Conservation (phyloP, 2,797 vertebrate genomes). For the Hyperoplus lanceolatus region DNA sequence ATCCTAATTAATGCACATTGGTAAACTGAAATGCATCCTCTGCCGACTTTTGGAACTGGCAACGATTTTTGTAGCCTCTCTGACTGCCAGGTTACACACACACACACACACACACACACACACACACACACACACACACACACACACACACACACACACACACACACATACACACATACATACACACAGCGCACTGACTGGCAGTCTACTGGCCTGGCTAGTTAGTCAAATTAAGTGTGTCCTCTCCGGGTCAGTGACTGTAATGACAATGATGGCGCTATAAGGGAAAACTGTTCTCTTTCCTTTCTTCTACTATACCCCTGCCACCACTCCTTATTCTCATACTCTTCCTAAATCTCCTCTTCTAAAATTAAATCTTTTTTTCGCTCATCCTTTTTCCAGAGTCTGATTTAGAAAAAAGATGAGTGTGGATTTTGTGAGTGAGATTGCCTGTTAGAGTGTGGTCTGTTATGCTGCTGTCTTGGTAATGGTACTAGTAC, state of each 20-base stretch:
- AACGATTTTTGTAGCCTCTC: constrained; percentile 23
- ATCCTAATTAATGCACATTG: constrained; percentile 33
- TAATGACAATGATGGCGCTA: constrained; percentile 62
- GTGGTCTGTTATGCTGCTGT: not conserved
- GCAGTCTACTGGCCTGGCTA: constrained; percentile 34
- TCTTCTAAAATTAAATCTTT: constrained; percentile 22
- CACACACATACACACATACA: not conserved
- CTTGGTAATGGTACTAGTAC: not conserved
- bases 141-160: constrained; percentile 10
- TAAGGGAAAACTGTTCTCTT: constrained; percentile 30
- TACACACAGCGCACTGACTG: constrained; percentile 6
- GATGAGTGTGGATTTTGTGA: not conserved
- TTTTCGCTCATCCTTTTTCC: not conserved
- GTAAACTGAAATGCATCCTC: constrained; percentile 44
- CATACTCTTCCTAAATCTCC: not conserved
- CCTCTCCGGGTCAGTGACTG: constrained; percentile 50
- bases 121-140: constrained; percentile 7
- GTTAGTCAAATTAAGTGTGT: constrained; percentile 66
- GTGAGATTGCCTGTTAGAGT: not conserved
- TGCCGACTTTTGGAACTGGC: constrained; percentile 23
- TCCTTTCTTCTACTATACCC: constrained; percentile 2
- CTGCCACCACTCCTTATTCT: not conserved
- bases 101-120: not conserved
- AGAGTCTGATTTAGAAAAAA: constrained; percentile 3
- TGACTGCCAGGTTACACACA: constrained; percentile 16